Base-by-base conservation (phyloP, 2,888 invertebrate genomes). In the Pilophorus perplexus region DNA sequence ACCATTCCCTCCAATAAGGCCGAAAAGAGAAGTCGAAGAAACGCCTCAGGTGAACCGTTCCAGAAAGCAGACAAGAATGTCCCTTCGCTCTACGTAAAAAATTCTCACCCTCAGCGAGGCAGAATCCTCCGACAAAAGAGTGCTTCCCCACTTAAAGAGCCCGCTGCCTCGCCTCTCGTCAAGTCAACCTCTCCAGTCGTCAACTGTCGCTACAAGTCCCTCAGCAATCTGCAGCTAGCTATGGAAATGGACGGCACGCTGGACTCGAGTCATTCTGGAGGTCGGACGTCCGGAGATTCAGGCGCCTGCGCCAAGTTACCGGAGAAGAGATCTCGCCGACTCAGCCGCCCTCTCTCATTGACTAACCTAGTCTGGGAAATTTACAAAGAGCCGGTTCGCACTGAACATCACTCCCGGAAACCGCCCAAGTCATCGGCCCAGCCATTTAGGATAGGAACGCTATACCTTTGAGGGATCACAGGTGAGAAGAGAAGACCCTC, bases 181-280 rank as follows among this genome's bases (percentile, higher is more conserved):
- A 87, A 87, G 77, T 85, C 85, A 38, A 86, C 87, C 68, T 88
- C 88, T 6, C 88, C 88, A 0, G 80, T 89, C 60, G 89, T 89
- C 77, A 88, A 88, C 74, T 87, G 89, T 54, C 64, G 72, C 2
- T 83, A 84, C 76, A 85, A 85, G 73, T 85, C 85, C 67, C 77
- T 87, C 54, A 87, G 85, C 60, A 87, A 86, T 77, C 83, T 88
- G 42, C 87, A 87, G 73, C 87, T 87, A 73, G 86, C 85, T 14
- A 87, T 85, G 84, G 86, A 86, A 73, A 77, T 78, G 72, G 90
- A 90, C 0, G 90, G 90, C 0, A 92, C 92, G n/a, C 80, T 93
- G 71, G 90, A 92, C 75, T 93, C 92, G 37, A 91, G 91, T 76
- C 89, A 91, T 78, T 91, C 91, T 23, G 92, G 91, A 33, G 91